Evolutionary conservation across 2,888 invertebrate genomes (phyloP), one percentile per base, ranked within the genome.

Genomic region (Coenonympha arcania): DNA sequence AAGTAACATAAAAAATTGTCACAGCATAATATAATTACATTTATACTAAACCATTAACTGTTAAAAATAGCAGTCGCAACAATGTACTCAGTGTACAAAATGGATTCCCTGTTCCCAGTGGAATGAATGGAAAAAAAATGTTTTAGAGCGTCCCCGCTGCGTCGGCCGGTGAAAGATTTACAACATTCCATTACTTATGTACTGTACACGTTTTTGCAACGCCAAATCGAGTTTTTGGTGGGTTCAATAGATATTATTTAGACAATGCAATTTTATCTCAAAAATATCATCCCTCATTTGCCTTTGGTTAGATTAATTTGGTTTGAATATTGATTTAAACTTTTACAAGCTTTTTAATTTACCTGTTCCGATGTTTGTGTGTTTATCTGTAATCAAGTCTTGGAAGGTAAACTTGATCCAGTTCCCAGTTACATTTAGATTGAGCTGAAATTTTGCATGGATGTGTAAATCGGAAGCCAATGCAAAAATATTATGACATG

Each of bases 151-250:
- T 67, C 62, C 71, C 70, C 67, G 71, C 65, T 67, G 68, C 65
- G 68, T 71, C 79, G 81, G 76, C 78, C 76, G 69, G 69, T 70
- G 70, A 65, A 73, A 81, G 81, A 82, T 83, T 81, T 83, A 82
- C 78, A 73, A 61, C 75, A 60, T 73, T 71, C 80, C 80, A 82
- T 80, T 82, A 79, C 72, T 61, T 66, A 31, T 54, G 54, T 46
- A 50, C 49, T 56, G 56, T 44, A 47, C 47, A 36, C 28, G 8
- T 28, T 45, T 44, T 45, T 45, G 18, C 34, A 24, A 20, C 42
- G 31, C 30, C 31, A n/a, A 43, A 31, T 30, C 9, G 42, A 43
- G 20, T 30, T 43, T 30, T 43, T 31, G 42, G 20, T 43, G 4
- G 30, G 13, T 42, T 31, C 13, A 13, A 31, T 31, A 9, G 19